phyloP scores from a whole-genome alignment of 2,888 invertebrate species.

The Holacanthella duospinosa region DNA sequence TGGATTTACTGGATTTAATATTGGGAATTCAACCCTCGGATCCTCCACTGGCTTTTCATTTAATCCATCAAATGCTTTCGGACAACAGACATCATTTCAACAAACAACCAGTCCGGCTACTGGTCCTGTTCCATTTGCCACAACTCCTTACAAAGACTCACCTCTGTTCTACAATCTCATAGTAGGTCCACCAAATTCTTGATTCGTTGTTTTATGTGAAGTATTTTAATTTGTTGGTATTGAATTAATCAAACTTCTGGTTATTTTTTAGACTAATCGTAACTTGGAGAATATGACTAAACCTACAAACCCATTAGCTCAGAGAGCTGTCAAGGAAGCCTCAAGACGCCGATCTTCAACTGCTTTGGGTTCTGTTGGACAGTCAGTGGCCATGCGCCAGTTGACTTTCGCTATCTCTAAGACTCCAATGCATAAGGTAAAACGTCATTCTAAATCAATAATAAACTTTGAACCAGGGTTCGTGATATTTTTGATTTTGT shows the following conservation, averaged over 20 bases:
- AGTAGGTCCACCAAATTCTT: conserved; percentile 21
- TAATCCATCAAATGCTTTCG: conserved; percentile 6
- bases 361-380: conserved; percentile 11
- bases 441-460: no score
- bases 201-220: not conserved
- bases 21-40: not conserved
- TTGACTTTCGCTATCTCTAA: conserved; percentile 27
- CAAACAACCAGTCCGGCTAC: conserved; percentile 1
- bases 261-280: conserved; percentile 44
- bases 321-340: conserved; percentile 52
- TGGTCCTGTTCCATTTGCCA: conserved; percentile 47
- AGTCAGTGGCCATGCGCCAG: conserved; percentile 18
- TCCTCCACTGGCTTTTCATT: conserved; percentile 15
- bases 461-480: not conserved
- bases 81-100: conserved; percentile 8
- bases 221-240: not conserved
- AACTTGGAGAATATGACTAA: conserved; percentile 58
- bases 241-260: not conserved
- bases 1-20: conserved; percentile 4
- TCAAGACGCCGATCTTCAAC: conserved; percentile 30
- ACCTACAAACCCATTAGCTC: conserved; percentile 60
- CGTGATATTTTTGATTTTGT: not conserved
- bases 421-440: conserved; percentile 17
- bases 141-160: conserved; percentile 77
- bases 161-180: conserved; percentile 66